Base-by-base conservation (phyloP, 2,797 vertebrate species). In the Selene dorsalis region DNA sequence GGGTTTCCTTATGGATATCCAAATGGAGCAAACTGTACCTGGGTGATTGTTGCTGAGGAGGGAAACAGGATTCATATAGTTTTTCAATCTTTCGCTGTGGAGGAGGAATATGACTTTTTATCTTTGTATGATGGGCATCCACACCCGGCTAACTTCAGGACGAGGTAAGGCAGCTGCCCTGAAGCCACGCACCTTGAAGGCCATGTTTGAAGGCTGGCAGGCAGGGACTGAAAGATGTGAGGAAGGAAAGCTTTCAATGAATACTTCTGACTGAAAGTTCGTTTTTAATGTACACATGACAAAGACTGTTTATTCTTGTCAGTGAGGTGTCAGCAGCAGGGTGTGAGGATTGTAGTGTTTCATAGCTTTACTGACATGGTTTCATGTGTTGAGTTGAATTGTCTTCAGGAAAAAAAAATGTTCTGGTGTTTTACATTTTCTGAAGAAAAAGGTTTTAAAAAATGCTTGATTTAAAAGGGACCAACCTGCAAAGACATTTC, bases 51-150 rank as follows among this genome's bases (percentile, higher is more conserved):
- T 91, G 97, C 97, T 48, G 97, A 97, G 91, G 97, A 99, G 92
- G 94, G 95, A 67, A 99, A 96, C 92, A 96, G 98, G 93, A 98
- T 99, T 94, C 98, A 99, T 94, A 96, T 99, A 80, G 95, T 98
- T 94, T 99, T 99, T 96, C 97, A 99, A 77, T 99, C 97, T 89
- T 99, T 99, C 79, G 98, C 98, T 77, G 95, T 99, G 93, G 98
- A 99, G 93, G 98, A 99, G 95, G 98, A 99, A 94, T 99, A 98
- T 75, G 98, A 99, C 95, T 98, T 99, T 96, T 96, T 99, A 94
- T 99, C 98, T 89, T 94, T 99, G 89, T 99, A 99, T 82, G 97
- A 99, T 55, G 98, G 98, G 20, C 97, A 98, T 90, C 97, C 98
- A 80, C 97, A 99, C 85, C 97, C 98, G 61, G 94, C 95, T 69